A percentile compares a stretch with the other conserved stretches of the same genome.
These are phyloP conservation scores for Ameiurus melas DNA, from an alignment of 2,113 vertebrate genomes.

Conservation along the genomic window DNA sequence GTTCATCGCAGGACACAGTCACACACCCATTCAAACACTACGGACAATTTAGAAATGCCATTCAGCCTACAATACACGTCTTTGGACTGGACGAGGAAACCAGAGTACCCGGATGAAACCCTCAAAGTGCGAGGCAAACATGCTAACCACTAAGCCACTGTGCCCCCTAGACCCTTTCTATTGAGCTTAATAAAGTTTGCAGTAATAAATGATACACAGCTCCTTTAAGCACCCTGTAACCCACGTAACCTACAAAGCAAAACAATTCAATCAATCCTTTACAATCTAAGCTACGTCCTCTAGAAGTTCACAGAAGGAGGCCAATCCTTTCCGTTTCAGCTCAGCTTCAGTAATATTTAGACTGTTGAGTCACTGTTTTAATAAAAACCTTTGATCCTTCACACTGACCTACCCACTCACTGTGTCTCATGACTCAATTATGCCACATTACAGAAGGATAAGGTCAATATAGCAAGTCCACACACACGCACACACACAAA, in stretches of 20 bases:
- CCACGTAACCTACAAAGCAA: neutral
- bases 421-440: conserved; percentile 12
- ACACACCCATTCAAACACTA: too few species aligned
- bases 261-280: neutral
- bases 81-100: too few species aligned
- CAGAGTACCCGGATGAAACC: too few species aligned
- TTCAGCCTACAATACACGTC: too few species aligned
- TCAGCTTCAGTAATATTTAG: neutral
- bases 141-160: too few species aligned
- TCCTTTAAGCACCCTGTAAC: neutral
- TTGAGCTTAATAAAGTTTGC: neutral
- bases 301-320: neutral
- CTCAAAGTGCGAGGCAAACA: too few species aligned
- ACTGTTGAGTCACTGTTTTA: conserved; percentile 4
- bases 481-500: neutral
- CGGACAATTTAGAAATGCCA: too few species aligned
- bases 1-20: too few species aligned
- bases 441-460: neutral
- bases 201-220: neutral
- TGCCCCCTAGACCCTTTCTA: neutral
- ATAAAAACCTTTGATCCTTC: conserved; percentile 37
- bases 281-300: neutral
- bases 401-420: conserved; percentile 31
- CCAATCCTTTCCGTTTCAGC: neutral
- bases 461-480: neutral